Conservation (phyloP, 2,113 vertebrate species). For the Illadopsis cleaveri region DNA sequence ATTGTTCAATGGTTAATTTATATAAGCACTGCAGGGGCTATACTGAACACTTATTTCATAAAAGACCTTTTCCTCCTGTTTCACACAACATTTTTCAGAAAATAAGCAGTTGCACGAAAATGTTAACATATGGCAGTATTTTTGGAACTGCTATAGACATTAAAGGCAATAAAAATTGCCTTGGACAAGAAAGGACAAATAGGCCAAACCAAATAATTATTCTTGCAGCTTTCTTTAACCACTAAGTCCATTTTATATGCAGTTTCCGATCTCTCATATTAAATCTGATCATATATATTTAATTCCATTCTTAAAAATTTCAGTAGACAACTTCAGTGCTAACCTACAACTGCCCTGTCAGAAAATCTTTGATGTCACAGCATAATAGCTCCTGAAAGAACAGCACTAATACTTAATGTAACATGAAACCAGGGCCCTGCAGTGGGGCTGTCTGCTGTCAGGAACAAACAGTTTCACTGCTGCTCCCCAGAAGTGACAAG, state of each 20-base stretch:
- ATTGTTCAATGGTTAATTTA: slow-evolving; percentile 58
- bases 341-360: slow-evolving; percentile 80
- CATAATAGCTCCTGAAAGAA: slow-evolving; percentile 83
- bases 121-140: slow-evolving; percentile 64
- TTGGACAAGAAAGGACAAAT: slow-evolving; percentile 67
- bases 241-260: slow-evolving; percentile 61
- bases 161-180: slow-evolving; percentile 66
- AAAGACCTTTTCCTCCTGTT: slow-evolving; percentile 35
- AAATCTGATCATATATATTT: slow-evolving; percentile 82
- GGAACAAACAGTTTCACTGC: slow-evolving; percentile 77
- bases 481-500: slow-evolving; percentile 77
- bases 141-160: slow-evolving; percentile 55
- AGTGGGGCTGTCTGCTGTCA: slow-evolving; percentile 79
- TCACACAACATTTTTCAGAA: slow-evolving; percentile 64
- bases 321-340: slow-evolving; percentile 77
- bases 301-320: slow-evolving; percentile 83
- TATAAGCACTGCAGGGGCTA: slow-evolving; percentile 30
- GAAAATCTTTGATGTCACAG: slow-evolving; percentile 82
- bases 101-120: slow-evolving; percentile 55
- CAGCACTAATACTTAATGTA: slow-evolving; percentile 82
- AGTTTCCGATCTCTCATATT: slow-evolving; percentile 67
- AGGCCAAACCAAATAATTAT: slow-evolving; percentile 64
- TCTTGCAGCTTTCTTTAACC: slow-evolving; percentile 69
- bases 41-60: slow-evolving; percentile 30
- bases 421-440: slow-evolving; percentile 81